Evolutionary conservation across 2,113 vertebrate species (phyloP).

Genomic region (Cephalopterus ornatus): DNA sequence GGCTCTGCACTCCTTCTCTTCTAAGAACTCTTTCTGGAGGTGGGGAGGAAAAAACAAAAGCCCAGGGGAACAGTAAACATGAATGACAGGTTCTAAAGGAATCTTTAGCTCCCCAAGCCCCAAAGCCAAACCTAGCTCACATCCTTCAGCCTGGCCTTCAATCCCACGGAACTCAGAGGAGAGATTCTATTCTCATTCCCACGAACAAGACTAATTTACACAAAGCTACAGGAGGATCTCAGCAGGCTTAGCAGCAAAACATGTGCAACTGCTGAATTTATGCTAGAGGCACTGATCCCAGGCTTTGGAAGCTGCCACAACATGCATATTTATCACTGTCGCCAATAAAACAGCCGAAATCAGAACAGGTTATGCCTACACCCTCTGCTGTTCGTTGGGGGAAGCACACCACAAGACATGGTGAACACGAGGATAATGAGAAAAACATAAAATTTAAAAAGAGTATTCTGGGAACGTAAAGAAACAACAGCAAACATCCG

Average conservation of each 20-base stretch:
- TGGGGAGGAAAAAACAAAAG: neutral
- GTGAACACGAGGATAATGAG: neutral
- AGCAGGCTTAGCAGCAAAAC: constrained; percentile 52
- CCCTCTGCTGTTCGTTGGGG: constrained; percentile 32
- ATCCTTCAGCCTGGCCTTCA: neutral
- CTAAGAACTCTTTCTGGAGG: neutral
- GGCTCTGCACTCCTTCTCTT: neutral
- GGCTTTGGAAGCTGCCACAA: constrained; percentile 19
- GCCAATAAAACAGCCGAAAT: neutral
- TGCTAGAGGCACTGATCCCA: constrained; percentile 40
- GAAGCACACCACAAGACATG: neutral
- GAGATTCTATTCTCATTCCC: constrained; percentile 6
- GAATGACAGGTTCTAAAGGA: neutral
- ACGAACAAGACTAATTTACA: constrained; percentile 14
- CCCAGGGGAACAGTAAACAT: neutral
- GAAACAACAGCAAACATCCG: neutral
- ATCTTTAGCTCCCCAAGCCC: neutral
- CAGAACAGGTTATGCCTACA: neutral
- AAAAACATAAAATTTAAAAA: neutral
- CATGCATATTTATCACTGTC: neutral
- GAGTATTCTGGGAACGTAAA: constrained; percentile 30
- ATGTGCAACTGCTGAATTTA: constrained; percentile 38
- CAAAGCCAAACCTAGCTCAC: neutral
- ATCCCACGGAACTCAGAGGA: neutral
- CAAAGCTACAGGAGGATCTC: constrained; percentile 40